Evolutionary conservation across 2,888 invertebrate species (phyloP).

Genomic region (Drosophila mercatorum): DNA sequence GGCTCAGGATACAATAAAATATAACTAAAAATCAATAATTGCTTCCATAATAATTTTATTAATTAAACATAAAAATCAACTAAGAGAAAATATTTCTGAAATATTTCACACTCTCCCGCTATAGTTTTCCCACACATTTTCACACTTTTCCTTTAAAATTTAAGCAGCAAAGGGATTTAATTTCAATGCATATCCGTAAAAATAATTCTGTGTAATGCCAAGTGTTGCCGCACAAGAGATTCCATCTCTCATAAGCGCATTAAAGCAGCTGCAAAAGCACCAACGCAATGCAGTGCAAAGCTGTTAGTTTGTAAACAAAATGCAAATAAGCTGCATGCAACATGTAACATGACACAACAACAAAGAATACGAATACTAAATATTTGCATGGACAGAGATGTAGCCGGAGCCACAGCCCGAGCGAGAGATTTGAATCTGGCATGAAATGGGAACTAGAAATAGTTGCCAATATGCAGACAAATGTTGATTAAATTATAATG

Average conservation of each 20-base stretch:
- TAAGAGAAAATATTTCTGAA: not conserved
- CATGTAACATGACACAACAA: conserved; percentile 26
- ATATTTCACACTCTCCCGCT: not conserved
- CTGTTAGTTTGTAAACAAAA: conserved; percentile 60
- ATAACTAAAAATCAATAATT: no score
- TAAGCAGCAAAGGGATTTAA: not conserved
- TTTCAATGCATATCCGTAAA: conserved; percentile 16
- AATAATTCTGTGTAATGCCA: conserved; percentile 52
- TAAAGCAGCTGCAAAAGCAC: conserved; percentile 41
- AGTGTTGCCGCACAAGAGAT: conserved; percentile 49
- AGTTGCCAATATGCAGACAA: conserved; percentile 53
- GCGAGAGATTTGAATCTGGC: conserved; percentile 31
- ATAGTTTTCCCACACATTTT: not conserved
- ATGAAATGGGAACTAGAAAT: conserved; percentile 38
- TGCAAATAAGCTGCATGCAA: conserved; percentile 56
- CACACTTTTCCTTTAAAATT: not conserved
- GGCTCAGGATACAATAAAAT: no score
- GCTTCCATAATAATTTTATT: not conserved
- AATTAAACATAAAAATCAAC: not conserved
- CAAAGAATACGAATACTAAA: conserved; percentile 6
- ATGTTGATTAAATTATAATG: conserved; percentile 61
- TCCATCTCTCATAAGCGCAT: conserved; percentile 62
- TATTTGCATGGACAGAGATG: no score
- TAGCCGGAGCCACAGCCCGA: conserved; percentile 2
- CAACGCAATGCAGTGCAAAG: conserved; percentile 40